Percentiles rank a stretch among this genome's conserved stretches.
phyloP scores from a whole-genome alignment of 2,797 vertebrate genomes.

The Rhinella marina region DNA sequence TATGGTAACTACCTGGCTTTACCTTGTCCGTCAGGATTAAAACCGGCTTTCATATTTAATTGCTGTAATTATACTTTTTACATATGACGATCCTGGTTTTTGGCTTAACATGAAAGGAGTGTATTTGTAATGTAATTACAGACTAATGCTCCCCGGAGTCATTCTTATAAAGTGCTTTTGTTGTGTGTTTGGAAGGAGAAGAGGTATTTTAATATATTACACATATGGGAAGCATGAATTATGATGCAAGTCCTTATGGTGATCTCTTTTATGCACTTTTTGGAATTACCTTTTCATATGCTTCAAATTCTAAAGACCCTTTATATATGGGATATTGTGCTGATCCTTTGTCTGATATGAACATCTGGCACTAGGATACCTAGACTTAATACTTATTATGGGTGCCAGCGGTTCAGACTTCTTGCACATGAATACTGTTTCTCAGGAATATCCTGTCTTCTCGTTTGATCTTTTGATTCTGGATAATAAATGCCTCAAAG shows the following conservation, averaged over 20 bases:
- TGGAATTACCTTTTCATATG: background rate
- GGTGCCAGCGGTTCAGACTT: background rate
- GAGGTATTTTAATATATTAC: background rate
- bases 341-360: background rate
- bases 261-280: background rate
- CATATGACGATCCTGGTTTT: slow-evolving; percentile 1
- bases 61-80: slow-evolving; percentile 43
- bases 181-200: background rate
- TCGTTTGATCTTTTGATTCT: background rate
- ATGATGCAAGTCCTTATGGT: background rate
- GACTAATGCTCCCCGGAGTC: slow-evolving; percentile 13
- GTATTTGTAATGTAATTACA: slow-evolving; percentile 45
- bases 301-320: background rate
- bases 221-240: background rate
- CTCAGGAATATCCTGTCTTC: background rate
- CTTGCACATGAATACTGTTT: background rate
- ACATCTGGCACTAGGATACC: background rate
- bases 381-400: background rate
- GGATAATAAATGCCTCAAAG: background rate
- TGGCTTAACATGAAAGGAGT: slow-evolving; percentile 43
- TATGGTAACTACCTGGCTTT: background rate
- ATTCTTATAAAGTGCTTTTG: background rate
- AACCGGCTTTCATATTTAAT: slow-evolving; percentile 5
- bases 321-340: background rate
- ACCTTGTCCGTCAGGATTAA: background rate